These are phyloP conservation scores for Rugalucina vietnamica DNA, from an alignment of 2,888 invertebrate genomes.

Conservation along the genomic window DNA sequence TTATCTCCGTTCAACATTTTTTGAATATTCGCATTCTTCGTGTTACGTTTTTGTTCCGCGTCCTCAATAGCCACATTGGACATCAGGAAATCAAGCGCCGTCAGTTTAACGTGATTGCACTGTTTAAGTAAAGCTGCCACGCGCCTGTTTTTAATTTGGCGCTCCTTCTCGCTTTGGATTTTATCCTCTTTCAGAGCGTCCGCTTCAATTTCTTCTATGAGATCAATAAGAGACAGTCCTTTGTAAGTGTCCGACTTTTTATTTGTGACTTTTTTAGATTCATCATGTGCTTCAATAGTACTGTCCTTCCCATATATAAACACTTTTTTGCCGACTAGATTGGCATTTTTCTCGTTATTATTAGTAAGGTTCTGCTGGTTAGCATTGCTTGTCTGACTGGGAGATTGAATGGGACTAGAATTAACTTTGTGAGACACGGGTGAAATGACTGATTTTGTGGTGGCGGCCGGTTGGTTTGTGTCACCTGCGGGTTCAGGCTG, in stretches of 20 bases:
- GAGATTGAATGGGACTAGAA: not conserved
- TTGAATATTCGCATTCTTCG: slow-evolving; percentile 56
- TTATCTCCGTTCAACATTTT: slow-evolving; percentile 61
- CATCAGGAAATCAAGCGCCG: slow-evolving; percentile 59
- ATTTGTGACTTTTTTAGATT: slow-evolving; percentile 28
- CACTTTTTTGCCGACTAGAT: slow-evolving; percentile 43
- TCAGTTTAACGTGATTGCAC: slow-evolving; percentile 61
- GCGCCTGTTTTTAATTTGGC: slow-evolving; percentile 33
- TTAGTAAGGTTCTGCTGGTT: not conserved
- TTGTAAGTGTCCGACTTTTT: slow-evolving; percentile 31
- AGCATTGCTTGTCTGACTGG: not conserved
- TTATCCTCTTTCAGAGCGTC: slow-evolving; percentile 39
- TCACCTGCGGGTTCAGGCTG: not conserved
- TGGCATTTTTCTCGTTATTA: slow-evolving; percentile 4
- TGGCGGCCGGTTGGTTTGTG: not conserved
- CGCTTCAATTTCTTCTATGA: slow-evolving; percentile 59
- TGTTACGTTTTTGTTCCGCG: slow-evolving; percentile 33
- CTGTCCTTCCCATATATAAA: slow-evolving; percentile 55
- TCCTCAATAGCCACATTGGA: slow-evolving; percentile 56
- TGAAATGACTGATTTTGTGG: not conserved
- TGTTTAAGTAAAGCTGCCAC: slow-evolving; percentile 52
- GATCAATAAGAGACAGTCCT: slow-evolving; percentile 52
- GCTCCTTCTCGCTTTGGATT: slow-evolving; percentile 24
- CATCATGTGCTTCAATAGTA: slow-evolving; percentile 49
- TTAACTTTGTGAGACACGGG: not conserved